Conservation (phyloP, 1,140 invertebrate genomes). For the Gonioctena quinquepunctata region DNA sequence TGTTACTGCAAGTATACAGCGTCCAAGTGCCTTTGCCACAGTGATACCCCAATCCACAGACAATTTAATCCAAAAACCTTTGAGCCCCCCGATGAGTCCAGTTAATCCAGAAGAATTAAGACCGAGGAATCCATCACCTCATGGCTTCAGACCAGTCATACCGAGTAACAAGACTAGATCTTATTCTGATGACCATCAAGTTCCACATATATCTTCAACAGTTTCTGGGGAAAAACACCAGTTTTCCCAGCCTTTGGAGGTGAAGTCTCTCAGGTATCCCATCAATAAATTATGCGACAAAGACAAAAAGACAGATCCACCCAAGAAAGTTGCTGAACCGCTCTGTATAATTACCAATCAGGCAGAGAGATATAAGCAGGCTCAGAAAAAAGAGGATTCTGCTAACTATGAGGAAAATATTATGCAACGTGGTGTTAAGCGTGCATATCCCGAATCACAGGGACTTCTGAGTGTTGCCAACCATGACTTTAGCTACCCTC, state of each 20-base stretch:
- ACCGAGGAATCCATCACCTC: slow-evolving; percentile 22
- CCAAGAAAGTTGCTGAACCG: slow-evolving; percentile 43
- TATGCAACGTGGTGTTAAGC: slow-evolving; percentile 32
- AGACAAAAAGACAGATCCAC: slow-evolving; percentile 23
- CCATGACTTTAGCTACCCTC: background rate
- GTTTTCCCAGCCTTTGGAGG: slow-evolving; percentile 27
- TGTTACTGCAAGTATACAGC: slow-evolving; percentile 7
- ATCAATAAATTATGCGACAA: slow-evolving; percentile 38
- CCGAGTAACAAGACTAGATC: slow-evolving; percentile 21
- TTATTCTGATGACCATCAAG: slow-evolving; percentile 38
- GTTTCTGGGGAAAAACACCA: slow-evolving; percentile 20
- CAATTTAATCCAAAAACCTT: slow-evolving; percentile 17
- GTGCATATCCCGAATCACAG: slow-evolving; percentile 31
- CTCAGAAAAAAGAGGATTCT: slow-evolving; percentile 44
- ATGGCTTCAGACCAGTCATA: slow-evolving; percentile 42
- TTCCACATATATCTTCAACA: slow-evolving; percentile 44
- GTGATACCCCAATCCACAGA: slow-evolving; percentile 41
- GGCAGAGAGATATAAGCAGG: slow-evolving; percentile 47
- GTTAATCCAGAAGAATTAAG: slow-evolving; percentile 18
- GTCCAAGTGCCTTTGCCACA: slow-evolving; percentile 50
- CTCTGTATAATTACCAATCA: slow-evolving; percentile 53
- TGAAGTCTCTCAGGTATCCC: slow-evolving; percentile 45
- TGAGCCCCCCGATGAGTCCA: slow-evolving; percentile 49
- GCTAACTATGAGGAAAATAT: slow-evolving; percentile 46
- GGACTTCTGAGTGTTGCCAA: slow-evolving; percentile 21